phyloP scores from a whole-genome alignment of 2,113 vertebrate species.

The Chrysemys picta region DNA sequence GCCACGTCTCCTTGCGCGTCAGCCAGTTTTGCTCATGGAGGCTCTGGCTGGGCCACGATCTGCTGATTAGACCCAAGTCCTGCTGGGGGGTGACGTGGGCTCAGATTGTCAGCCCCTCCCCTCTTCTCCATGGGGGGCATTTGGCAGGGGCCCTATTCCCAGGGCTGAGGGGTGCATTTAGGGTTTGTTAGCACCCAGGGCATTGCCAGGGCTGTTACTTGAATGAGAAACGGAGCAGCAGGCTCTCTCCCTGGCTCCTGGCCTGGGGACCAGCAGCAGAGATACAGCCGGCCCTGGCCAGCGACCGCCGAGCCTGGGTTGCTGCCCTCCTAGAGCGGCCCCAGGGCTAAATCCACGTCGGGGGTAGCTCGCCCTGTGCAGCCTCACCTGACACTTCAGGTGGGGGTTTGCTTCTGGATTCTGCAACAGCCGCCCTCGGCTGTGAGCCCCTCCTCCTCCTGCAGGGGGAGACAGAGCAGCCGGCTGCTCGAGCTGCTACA shows the following conservation, averaged over 20 bases:
- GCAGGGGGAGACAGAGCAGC: not conserved
- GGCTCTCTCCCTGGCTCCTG: constrained; percentile 36
- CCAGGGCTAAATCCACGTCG: constrained; percentile 47
- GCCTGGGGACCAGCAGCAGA: not conserved
- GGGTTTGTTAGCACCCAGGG: too few species aligned
- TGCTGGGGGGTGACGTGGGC: too few species aligned
- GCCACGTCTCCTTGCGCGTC: not conserved
- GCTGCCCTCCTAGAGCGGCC: constrained; percentile 41
- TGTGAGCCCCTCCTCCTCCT: not conserved
- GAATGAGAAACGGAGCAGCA: not conserved
- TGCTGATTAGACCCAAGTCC: not conserved
- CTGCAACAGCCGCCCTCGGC: constrained; percentile 39
- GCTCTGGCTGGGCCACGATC: not conserved
- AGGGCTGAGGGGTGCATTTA: too few species aligned
- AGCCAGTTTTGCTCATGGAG: not conserved
- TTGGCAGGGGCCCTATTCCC: not conserved
- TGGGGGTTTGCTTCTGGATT: constrained; percentile 65
- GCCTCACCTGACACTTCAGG: constrained; percentile 70
- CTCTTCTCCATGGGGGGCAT: not conserved
- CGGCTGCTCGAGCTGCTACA: not conserved
- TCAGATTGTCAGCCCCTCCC: too few species aligned
- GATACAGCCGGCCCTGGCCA: not conserved
- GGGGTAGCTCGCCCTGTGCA: constrained; percentile 70
- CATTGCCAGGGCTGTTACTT: too few species aligned
- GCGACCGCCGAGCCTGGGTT: not conserved